Conservation (phyloP, 37 sponge, comb jelly and placozoan species). For the Lycopodina hypogea region DNA sequence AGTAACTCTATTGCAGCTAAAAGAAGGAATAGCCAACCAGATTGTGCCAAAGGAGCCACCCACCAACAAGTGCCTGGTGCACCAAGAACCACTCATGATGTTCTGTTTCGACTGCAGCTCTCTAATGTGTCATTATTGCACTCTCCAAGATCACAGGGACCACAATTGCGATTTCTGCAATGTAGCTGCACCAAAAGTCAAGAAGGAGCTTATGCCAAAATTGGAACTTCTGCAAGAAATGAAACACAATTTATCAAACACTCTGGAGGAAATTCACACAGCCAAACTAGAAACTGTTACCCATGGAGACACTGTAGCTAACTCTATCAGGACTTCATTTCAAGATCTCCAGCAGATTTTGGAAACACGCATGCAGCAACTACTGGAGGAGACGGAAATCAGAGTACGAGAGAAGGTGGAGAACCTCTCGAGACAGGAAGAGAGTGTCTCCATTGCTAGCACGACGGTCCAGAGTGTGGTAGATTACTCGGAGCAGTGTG, state of each 20-base stretch:
- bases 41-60: slow-evolving; percentile 7
- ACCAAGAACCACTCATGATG: slow-evolving; percentile 25
- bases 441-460: background rate
- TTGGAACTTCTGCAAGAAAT: slow-evolving; percentile 12
- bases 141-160: slow-evolving; percentile 9
- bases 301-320: background rate
- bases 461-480: slow-evolving; percentile 17
- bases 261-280: background rate
- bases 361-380: slow-evolving; percentile 1
- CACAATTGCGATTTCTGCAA: slow-evolving; percentile 32
- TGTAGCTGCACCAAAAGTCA: slow-evolving; percentile 4
- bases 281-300: background rate
- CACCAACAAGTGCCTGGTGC: slow-evolving; percentile 7
- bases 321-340: slow-evolving; percentile 15
- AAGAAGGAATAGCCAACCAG: slow-evolving; percentile 24
- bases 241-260: background rate
- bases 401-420: slow-evolving; percentile 6
- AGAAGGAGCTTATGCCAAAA: slow-evolving; percentile 6
- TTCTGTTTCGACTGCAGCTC: slow-evolving; percentile 39
- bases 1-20: slow-evolving; percentile 18
- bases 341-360: slow-evolving; percentile 18
- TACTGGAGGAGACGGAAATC: background rate
- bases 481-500: slow-evolving; percentile 15
- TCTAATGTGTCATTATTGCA: slow-evolving; percentile 41
- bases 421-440: slow-evolving; percentile 16